Evolutionary conservation across 2,888 invertebrate genomes (phyloP), one percentile per base, ranked within the genome.

Genomic region (Epinotia brunnichana): DNA sequence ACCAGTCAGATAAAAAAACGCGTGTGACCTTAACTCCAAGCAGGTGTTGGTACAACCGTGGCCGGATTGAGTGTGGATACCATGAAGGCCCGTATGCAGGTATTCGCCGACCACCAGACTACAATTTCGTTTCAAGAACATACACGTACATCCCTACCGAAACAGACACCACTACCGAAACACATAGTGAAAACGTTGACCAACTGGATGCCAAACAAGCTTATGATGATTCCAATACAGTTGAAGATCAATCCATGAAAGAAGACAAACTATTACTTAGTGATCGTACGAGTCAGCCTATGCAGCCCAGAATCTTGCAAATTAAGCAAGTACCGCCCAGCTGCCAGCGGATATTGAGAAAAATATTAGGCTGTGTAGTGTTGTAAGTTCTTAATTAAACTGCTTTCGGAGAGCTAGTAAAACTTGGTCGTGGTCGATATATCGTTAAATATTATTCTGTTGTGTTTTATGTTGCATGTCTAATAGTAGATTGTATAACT

Each of bases 81-180:
- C 7, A 53, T 39, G 35, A 35, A 9, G 53, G 51, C 2, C 17
- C 64, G 10, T 54, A 64, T 41, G 54, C 5, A 15, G 64, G 64
- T 19, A 63, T 63, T 2, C 63, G 63, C n/a, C 29, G 63, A n/a
- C 63, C 63, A 44, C 63, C 63, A 17, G 35, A 35, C 35, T 63
- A 63, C 19, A 53, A 35, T 15, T 15, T 10, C 13, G 9, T 11
- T 10, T 3, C n/a, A 15, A 29, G n/a, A 13, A 24, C 2, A 21
- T n/a, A 13, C 13, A 41, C 41, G 11, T 11, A 3, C 41, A 11
- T 2, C 15, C 15, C 48, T 13, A 48, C 5, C n/a, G 1, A 15
- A 13, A 4, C 15, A 44, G 15, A 44, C 5, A 15, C 1, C 15
- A 3, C 44, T 15, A 13, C 3, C 15, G 48, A 48, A 13, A 3